These are phyloP conservation scores for Phymatocera aterrima DNA, from an alignment of 2,888 invertebrate genomes.

Conservation along the genomic window DNA sequence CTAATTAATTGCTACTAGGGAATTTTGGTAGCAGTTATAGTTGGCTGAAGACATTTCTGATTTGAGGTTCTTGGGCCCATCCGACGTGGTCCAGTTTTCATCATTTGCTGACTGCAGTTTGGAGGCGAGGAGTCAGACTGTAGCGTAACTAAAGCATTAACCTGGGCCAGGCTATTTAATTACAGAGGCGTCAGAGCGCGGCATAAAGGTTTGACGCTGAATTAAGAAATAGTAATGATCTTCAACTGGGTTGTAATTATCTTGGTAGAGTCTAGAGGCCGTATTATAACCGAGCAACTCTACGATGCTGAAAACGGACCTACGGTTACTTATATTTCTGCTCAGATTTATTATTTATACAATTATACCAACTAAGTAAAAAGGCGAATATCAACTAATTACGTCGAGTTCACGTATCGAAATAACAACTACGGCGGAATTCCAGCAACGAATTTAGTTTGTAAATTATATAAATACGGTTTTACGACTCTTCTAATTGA, in stretches of 20 bases:
- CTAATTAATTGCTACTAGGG: too few species aligned
- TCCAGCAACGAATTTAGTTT: too few species aligned
- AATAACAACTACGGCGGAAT: too few species aligned
- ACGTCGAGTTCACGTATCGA: too few species aligned
- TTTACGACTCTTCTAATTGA: neutral
- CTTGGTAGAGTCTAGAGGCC: neutral
- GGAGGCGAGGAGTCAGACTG: neutral
- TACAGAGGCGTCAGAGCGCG: constrained; percentile 58
- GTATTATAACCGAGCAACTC: neutral
- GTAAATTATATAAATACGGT: too few species aligned
- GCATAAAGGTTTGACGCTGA: constrained; percentile 56
- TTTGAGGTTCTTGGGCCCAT: neutral
- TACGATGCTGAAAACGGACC: neutral
- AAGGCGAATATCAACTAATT: neutral
- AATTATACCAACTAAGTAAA: too few species aligned
- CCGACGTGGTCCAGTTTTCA: constrained; percentile 26
- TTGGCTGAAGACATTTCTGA: neutral
- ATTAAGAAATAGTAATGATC: constrained; percentile 62
- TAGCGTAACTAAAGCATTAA: constrained; percentile 62
- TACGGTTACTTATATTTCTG: too few species aligned
- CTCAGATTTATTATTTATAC: too few species aligned
- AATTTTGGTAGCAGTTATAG: too few species aligned
- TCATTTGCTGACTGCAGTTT: neutral
- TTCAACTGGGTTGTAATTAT: constrained; percentile 29
- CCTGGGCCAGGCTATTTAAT: constrained; percentile 63